Evolutionary conservation across 2,113 vertebrate species (phyloP), one percentile per base, ranked within the genome.

Genomic region (Nibea albiflora): DNA sequence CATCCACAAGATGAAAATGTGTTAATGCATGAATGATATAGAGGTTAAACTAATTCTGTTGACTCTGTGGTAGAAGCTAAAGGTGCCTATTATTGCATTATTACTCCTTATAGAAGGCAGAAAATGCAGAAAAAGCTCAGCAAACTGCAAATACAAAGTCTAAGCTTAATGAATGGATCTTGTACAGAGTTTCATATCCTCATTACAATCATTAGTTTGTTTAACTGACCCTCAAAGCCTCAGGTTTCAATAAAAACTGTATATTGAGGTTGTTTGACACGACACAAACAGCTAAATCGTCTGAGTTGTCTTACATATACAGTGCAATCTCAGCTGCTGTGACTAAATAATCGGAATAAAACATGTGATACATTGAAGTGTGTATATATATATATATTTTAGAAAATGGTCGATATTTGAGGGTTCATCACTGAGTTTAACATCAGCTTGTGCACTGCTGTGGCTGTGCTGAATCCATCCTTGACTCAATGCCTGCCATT

Each of bases 21-120:
- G 63, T 69, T 19, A 53, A 57, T 46, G 53, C 26, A 65, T 82
- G 14, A 73, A 57, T 58, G 19, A 44, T 46, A 22, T 52, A 46
- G 52, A 26, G 28, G 14, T 56, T n/a, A 5, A 15, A 75, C 39
- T 42, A 0, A 52, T 71, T 24, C 19, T 19, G 19, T 12, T 72
- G 46, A 65, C 53, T 63, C 11, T 58, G 35, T 35, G 35, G 35
- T 8, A 8, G 8, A 39, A 39, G 35, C 35, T 39, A 7, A 39
- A 9, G 35, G 7, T 16, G 11, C 16, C 26, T 31, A 31, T 47
- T 47, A 35, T 31, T 22, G 1, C 6, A n/a, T 46, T 16, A 35
- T 35, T 15, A 28, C 24, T 65, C 2, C 16, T 28, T 4, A 46
- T 39, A 28, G 47, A 28, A 28, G 7, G 56, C 6, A 52, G 44